Conservation (phyloP, 1,140 invertebrate genomes). For the Saxidomus purpurata region DNA sequence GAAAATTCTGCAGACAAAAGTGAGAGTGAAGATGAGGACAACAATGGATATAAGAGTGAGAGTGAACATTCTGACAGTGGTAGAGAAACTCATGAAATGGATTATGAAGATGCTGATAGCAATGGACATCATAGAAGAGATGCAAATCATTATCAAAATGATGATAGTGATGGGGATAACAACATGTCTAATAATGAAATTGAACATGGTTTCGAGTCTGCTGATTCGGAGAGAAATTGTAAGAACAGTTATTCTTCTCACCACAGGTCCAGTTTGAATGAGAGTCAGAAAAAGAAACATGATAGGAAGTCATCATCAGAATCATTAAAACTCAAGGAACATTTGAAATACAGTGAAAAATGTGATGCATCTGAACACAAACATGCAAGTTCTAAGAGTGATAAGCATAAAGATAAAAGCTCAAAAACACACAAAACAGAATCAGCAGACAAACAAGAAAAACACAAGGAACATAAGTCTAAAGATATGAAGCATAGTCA, state of each 20-base stretch:
- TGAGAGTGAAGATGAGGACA: not conserved
- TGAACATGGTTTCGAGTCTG: not conserved
- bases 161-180: not conserved
- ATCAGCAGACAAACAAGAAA: not conserved
- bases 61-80: slow-evolving; percentile 24
- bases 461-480: not conserved
- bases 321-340: not conserved
- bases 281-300: not conserved
- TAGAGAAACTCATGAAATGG: not conserved
- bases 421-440: not conserved
- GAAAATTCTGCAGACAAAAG: slow-evolving; percentile 27
- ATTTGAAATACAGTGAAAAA: not conserved
- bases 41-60: not conserved
- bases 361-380: not conserved
- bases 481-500: not conserved
- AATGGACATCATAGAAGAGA: not conserved
- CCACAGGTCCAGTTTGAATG: not conserved
- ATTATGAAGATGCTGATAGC: not conserved
- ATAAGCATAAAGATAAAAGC: slow-evolving; percentile 5
- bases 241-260: not conserved
- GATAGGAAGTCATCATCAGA: not conserved
- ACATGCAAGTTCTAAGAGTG: not conserved
- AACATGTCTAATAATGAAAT: not conserved
- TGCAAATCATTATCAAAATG: not conserved
- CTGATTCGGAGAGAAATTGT: not conserved